Base-by-base conservation (phyloP, 2,888 invertebrate genomes). In the Eristalis intricaria region DNA sequence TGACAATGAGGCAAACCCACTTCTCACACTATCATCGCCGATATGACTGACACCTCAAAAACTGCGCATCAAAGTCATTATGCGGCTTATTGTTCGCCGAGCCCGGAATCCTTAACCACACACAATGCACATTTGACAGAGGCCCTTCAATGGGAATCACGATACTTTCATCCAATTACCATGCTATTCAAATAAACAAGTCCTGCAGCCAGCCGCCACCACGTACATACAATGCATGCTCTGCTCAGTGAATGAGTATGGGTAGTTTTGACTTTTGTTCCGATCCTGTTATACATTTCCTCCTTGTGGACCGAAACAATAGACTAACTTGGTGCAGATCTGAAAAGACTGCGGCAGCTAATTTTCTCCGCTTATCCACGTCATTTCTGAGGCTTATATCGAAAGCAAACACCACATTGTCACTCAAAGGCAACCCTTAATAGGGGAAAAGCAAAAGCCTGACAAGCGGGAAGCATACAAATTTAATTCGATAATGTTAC, bases 301-400 rank as follows among this genome's bases (percentile, higher is more conserved):
- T 22, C 40, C 29, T 5, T 13, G 23, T 66, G 56, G 65, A 63
- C 65, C 82, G 50, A 66, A 69, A 87, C 68, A 87, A 76, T 76
- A 69, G 75, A 63, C 26, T n/a, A 79, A 79, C 68, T 43, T 26
- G 38, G 22, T 65, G 71, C 76, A 84, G 75, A 61, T 50, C 50
- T 69, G 69, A 85, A 77, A 76, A 50, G 81, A 68, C 61, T 87
- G 70, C 78, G 66, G 78, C 75, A 85, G 70, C 89, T 89, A 89
- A 89, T 89, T 89, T 89, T 89, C 83, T 89, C 83, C 89, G 89
- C 89, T 89, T 89, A 89, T 88, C 88, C 89, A 81, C 84, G 84
- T 86, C 88, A 89, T 78, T 80, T 77, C 78, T 50, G 43, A 69
- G 60, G 58, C 77, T 70, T 70, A 70, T 64, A 43, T 64, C 60